Conservation (phyloP, 2,888 invertebrate genomes). For the Incurvaria masculella region DNA sequence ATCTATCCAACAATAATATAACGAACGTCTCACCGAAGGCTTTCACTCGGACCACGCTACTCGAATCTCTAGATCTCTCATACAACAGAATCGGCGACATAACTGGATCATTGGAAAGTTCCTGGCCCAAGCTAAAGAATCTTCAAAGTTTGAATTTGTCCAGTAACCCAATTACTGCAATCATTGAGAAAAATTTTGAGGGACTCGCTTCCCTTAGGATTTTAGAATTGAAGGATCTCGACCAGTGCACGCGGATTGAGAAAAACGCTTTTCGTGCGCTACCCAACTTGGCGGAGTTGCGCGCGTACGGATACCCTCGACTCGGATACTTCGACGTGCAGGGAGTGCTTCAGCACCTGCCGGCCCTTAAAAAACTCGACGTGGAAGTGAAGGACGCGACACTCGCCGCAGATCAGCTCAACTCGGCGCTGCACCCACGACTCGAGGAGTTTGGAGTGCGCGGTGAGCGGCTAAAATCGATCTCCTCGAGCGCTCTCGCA, state of each 20-base stretch:
- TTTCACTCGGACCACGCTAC: slow-evolving; percentile 74
- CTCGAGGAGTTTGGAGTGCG: slow-evolving; percentile 70
- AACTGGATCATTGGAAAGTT: slow-evolving; percentile 57
- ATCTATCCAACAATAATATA: slow-evolving; percentile 76
- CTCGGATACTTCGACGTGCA: slow-evolving; percentile 84
- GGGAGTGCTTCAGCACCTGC: slow-evolving; percentile 73
- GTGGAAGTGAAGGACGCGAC: slow-evolving; percentile 84
- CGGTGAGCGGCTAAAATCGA: slow-evolving; percentile 69
- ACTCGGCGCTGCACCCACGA: slow-evolving; percentile 74
- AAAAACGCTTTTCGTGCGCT: slow-evolving; percentile 75
- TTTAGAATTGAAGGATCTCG: slow-evolving; percentile 65
- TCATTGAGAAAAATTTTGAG: slow-evolving; percentile 75
- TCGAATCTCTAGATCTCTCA: slow-evolving; percentile 76
- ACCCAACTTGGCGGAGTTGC: slow-evolving; percentile 65
- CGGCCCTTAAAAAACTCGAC: slow-evolving; percentile 71
- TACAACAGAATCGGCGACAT: slow-evolving; percentile 64
- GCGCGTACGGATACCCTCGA: slow-evolving; percentile 73
- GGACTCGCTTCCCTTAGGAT: slow-evolving; percentile 63
- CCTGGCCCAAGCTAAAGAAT: slow-evolving; percentile 68
- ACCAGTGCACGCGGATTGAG: slow-evolving; percentile 73
- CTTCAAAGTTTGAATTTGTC: slow-evolving; percentile 77
- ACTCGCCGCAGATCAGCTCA: slow-evolving; percentile 78
- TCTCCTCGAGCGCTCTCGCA: slow-evolving; percentile 80
- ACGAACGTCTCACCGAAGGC: slow-evolving; percentile 61
- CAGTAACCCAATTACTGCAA: slow-evolving; percentile 73